Conservation (phyloP, 2,797 vertebrate species). For the Sternotherus odoratus region DNA sequence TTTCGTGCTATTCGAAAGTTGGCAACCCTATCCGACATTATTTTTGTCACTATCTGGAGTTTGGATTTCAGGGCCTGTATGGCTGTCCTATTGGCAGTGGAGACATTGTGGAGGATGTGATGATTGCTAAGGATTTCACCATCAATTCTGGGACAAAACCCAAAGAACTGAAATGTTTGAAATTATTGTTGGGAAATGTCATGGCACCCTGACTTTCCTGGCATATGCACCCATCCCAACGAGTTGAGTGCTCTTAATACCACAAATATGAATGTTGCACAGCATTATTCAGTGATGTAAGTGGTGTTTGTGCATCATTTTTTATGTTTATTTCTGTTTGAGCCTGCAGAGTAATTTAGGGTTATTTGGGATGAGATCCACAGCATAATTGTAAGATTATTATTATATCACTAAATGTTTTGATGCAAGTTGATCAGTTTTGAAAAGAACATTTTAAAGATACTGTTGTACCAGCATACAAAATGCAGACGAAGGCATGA, state of each 20-base stretch:
- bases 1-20: no score
- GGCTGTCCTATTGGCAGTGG: no score
- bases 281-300: not conserved
- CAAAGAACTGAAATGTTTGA: not conserved
- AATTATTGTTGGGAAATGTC: not conserved
- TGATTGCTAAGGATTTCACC: no score
- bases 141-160: not conserved
- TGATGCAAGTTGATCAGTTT: not conserved
- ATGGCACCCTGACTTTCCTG: not conserved
- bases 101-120: no score
- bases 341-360: not conserved
- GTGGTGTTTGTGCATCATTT: not conserved
- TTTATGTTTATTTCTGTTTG: fast-evolving
- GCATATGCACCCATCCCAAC: not conserved
- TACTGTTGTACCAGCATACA: not conserved
- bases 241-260: not conserved
- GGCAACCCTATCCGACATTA: no score
- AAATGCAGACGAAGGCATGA: not conserved
- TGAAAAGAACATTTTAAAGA: not conserved
- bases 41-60: no score
- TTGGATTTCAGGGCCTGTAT: no score
- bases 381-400: not conserved
- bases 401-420: not conserved
- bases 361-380: not conserved
- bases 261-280: not conserved